Evolutionary conservation across 1,140 invertebrate species (phyloP), one percentile per base, ranked within the genome.

Genomic region (Triops longicaudatus): DNA sequence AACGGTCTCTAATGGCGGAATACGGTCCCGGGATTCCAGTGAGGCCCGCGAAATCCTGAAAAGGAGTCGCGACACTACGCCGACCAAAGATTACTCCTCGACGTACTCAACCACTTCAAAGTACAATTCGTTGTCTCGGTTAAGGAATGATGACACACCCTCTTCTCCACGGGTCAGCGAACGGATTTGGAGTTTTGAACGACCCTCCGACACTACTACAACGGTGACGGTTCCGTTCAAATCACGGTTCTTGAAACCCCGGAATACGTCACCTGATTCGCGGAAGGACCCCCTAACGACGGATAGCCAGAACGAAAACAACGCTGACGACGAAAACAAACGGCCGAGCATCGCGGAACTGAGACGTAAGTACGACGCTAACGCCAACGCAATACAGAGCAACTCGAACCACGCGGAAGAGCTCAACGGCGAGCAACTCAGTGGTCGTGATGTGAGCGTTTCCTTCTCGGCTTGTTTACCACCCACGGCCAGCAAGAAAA

Each of bases 341-440:
- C 43, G 78, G 71, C 79, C 74, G 3, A 79, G 78, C 17, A 76
- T 80, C 26, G 78, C 78, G 27, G 79, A 80, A 43, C 71, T 80
- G 42, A 74, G 79, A 37, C 63, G 79, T 2, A 80, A 80, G 31
- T 80, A 79, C 71, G 79, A 80, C 73, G 17, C 78, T 14, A 80
- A 80, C 73, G 78, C 77, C 37, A 80, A 79, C 73, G 76, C 78
- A n/a, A 78, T 76, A 26, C 75, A 79, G 28, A 77, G 74, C 74
- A 31, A 76, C 37, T 17, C 74, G 2, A 76, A 74, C 10, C 78
- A 80, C 14, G 76, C 77, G n/a, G 78, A 80, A 42, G 79, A 80
- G 5, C 28, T 63, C 22, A 63, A 63, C 50, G 50, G 50, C 50
- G 14, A 7, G n/a, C n/a, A 80, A 9, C 42, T 44, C 22, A 63